Evolutionary conservation across 1,140 invertebrate genomes (phyloP).

Genomic region (Calycopis cecrops): DNA sequence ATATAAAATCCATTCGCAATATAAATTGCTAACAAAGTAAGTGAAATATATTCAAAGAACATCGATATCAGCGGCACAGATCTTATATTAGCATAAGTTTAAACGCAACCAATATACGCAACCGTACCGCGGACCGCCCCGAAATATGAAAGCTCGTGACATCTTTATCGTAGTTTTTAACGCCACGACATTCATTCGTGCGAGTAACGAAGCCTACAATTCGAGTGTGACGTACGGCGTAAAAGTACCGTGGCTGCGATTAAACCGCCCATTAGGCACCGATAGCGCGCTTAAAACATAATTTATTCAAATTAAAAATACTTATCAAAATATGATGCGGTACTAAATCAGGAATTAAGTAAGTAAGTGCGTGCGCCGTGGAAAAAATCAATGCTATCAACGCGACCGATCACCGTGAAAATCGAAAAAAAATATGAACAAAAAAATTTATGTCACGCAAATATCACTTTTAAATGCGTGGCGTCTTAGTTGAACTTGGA

Average conservation of each 20-base stretch:
- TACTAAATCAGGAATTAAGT: conserved; percentile 71
- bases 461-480: conserved; percentile 52
- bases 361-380: conserved; percentile 54
- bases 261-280: conserved; percentile 54
- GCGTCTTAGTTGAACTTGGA: conserved; percentile 2
- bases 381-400: conserved; percentile 61
- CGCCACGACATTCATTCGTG: conserved; percentile 20
- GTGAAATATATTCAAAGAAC: no score
- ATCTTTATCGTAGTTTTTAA: conserved; percentile 51
- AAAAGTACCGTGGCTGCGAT: conserved; percentile 51
- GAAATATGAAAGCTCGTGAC: conserved; percentile 53
- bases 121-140: conserved; percentile 33
- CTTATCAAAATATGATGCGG: conserved; percentile 73
- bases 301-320: conserved; percentile 75
- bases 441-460: conserved; percentile 51
- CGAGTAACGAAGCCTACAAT: conserved; percentile 21
- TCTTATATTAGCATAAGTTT: neutral
- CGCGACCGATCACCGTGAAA: conserved; percentile 61
- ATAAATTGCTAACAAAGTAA: no score
- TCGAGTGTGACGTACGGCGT: conserved; percentile 46
- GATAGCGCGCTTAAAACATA: conserved; percentile 70
- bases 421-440: conserved; percentile 57
- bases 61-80: no score
- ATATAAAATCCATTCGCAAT: no score
- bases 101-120: conserved; percentile 29